Percentiles rank a stretch among this genome's conserved stretches.
Evolutionary conservation across 2,888 invertebrate species (phyloP).

Genomic region (Hyposoter didymator): DNA sequence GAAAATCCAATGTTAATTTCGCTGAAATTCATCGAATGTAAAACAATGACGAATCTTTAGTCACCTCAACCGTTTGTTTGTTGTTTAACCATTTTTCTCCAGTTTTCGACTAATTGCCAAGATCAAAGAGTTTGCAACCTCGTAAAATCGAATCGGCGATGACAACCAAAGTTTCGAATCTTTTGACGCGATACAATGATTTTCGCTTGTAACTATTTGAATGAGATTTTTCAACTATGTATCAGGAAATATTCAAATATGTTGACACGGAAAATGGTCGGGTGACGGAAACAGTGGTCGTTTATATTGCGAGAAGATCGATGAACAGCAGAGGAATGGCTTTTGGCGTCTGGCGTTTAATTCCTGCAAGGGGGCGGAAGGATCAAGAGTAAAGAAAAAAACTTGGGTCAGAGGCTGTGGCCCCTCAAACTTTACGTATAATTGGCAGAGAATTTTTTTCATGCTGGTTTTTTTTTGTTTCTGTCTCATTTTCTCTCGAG

Average conservation of each 20-base stretch:
- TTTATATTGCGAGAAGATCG: constrained; percentile 3
- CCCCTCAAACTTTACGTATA: constrained; percentile 26
- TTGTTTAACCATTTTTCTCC: background rate
- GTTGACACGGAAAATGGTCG: background rate
- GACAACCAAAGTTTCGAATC: background rate
- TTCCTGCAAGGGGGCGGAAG: constrained; percentile 6
- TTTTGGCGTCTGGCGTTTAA: constrained; percentile 8
- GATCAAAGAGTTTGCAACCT: background rate
- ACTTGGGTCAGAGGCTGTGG: constrained; percentile 5
- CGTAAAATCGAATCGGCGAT: background rate
- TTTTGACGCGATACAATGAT: background rate
- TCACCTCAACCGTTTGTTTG: background rate
- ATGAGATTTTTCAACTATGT: background rate
- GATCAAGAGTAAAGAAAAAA: constrained; percentile 22
- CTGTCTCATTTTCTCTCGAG: constrained; percentile 36
- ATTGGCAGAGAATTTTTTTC: constrained; percentile 34
- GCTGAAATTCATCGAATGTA: background rate
- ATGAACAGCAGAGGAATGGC: background rate
- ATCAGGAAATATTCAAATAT: background rate
- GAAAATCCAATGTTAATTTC: background rate
- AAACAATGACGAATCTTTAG: background rate
- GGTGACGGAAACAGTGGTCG: background rate
- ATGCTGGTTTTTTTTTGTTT: constrained; percentile 24
- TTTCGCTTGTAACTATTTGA: background rate
- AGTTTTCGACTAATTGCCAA: background rate